Percentiles rank a stretch among this genome's conserved stretches.
Conservation (phyloP, 2,797 vertebrate genomes). For the Bryconaethiops microstoma region DNA sequence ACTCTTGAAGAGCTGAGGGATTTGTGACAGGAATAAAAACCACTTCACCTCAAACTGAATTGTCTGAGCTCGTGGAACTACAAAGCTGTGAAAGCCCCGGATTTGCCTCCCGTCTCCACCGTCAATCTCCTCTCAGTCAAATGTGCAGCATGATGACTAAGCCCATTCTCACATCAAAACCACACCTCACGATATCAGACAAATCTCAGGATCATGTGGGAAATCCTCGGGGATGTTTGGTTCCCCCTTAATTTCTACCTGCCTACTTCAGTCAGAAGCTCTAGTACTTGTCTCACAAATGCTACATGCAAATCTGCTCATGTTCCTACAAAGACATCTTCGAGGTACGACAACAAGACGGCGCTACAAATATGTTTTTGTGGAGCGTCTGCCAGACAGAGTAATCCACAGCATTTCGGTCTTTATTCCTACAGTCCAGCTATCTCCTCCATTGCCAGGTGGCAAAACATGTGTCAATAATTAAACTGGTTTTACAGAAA, state of each 20-base stretch:
- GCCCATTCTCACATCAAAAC: conserved; percentile 70
- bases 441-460: conserved; percentile 75
- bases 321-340: background rate
- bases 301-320: background rate
- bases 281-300: background rate
- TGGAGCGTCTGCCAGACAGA: background rate
- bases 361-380: background rate
- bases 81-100: conserved; percentile 54
- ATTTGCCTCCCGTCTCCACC: conserved; percentile 61
- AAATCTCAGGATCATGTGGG: conserved; percentile 71
- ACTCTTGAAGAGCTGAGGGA: conserved; percentile 4
- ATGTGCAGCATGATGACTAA: conserved; percentile 61
- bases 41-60: conserved; percentile 45
- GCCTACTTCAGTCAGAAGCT: background rate
- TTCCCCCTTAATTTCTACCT: conserved; percentile 6
- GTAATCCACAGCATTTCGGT: background rate
- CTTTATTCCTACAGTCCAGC: conserved; percentile 68
- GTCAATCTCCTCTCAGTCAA: conserved; percentile 56
- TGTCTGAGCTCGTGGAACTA: conserved; percentile 33
- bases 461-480: conserved; percentile 84
- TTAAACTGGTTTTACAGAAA: conserved; percentile 82
- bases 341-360: background rate
- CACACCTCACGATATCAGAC: conserved; percentile 74
- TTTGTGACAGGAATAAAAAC: conserved; percentile 5
- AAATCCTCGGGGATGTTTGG: conserved; percentile 64